These are phyloP conservation scores for Drosophila dunni DNA, from an alignment of 1,140 invertebrate genomes.

Conservation along the genomic window DNA sequence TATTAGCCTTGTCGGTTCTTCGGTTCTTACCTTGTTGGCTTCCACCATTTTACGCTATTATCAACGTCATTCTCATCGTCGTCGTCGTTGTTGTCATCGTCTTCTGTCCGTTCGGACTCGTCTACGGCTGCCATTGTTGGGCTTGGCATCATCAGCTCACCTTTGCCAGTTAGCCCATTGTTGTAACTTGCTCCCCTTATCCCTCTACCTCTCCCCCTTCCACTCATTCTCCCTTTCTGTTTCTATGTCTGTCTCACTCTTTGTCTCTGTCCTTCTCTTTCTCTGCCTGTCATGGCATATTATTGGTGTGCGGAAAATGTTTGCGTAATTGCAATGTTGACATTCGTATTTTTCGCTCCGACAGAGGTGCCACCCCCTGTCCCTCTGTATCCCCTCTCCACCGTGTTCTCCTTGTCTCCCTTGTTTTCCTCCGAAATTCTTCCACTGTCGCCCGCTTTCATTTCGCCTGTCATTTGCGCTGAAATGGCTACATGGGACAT, in stretches of 20 bases:
- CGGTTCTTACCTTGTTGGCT: background rate
- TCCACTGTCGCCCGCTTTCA: constrained; percentile 29
- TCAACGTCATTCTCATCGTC: constrained; percentile 49
- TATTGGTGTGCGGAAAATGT: constrained; percentile 84
- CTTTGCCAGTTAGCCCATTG: constrained; percentile 71
- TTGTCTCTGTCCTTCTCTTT: constrained; percentile 25
- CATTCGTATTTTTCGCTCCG: constrained; percentile 75
- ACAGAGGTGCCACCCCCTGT: constrained; percentile 1
- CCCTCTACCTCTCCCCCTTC: background rate
- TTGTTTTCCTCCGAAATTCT: background rate
- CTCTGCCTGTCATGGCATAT: constrained; percentile 76
- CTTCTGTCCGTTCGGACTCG: constrained; percentile 33
- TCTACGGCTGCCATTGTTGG: constrained; percentile 60
- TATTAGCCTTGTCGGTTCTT: constrained; percentile 6
- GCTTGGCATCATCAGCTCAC: constrained; percentile 63
- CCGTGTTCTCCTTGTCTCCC: too few relatives aligned
- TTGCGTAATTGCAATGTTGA: constrained; percentile 84
- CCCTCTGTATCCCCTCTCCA: too few relatives aligned
- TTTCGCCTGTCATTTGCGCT: constrained; percentile 50
- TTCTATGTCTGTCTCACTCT: background rate
- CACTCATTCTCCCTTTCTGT: background rate
- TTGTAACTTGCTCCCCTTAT: constrained; percentile 27
- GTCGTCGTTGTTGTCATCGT: constrained; percentile 44
- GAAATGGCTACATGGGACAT: constrained; percentile 30
- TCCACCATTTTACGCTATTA: constrained; percentile 73